Evolutionary conservation across 1,140 invertebrate species (phyloP), one percentile per base, ranked within the genome.

Genomic region (Stegodyphus mimosarum): DNA sequence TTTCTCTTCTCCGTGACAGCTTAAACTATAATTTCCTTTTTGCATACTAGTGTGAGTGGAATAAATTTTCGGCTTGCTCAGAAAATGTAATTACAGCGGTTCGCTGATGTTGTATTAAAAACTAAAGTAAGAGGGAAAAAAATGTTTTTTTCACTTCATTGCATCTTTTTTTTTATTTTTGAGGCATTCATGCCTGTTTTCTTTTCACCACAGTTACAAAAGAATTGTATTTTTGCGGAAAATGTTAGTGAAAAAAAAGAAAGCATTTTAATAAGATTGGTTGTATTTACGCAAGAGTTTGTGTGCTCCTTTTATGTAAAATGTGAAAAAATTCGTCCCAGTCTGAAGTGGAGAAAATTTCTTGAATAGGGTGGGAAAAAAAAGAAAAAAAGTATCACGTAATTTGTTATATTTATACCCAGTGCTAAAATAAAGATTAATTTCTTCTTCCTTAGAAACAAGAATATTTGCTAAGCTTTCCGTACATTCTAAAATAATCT

Each of bases 1-100:
- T 77, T 63, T 77, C 63, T 77, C 50, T 66, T 73, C 71, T 73
- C 80, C 79, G 17, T 83, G 70, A 52, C 80, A 74, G 80, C 80
- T 83, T 83, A 83, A 72, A 83, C 80, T 83, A 11, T n/a, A 80
- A 80, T 15, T 55, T 71, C 71, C 70, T 74, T 83, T 83, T 83
- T 74, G 18, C n/a, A 63, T 72, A 63, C 69, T 72, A 63, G 33
- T 72, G 55, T 81, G 55, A 17, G 17, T 48, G 63, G 79, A 81
- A 64, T 73, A 73, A 81, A 81, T 51, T 81, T 81, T 70, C 70
- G 53, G 63, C 11, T 55, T 51, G 53, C 70, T 17, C 18, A 70
- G 71, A 74, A 83, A 83, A 83, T 83, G 80, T 74, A 83, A 83
- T 83, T 83, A 83, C 80, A 83, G 49, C 48, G 11, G 17, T 48